Base-by-base conservation (phyloP, 2,113 vertebrate species). In the Brachyhypopomus occidentalis region DNA sequence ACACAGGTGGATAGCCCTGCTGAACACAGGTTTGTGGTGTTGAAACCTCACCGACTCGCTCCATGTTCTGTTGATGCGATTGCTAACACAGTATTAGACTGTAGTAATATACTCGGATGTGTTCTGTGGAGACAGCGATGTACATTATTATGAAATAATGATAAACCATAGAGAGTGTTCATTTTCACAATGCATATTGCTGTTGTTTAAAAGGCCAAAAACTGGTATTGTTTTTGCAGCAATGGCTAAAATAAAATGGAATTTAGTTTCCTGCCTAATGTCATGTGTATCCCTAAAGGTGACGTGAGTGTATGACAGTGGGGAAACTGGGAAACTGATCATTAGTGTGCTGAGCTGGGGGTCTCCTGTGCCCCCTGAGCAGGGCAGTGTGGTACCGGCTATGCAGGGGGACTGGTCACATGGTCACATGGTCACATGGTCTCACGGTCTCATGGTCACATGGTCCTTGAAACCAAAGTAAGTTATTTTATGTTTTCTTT, bases 281-380 rank as follows among this genome's bases (percentile, higher is more conserved):
- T 9, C 30, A 17, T 55, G 19, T 38, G 7, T 6, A 3, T 19
- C 0, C 0, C n/a, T 69, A 63, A 69, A 69, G n/a, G 52, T 36
- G 16, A 4, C 56, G 16, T n/a, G 66, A 79, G 56, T 79, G 67
- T 22, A 48, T 72, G 71, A 63, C 62, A 72, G 23, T 2, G 14
- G 25, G 36, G 67, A 56, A 62, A 22, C 70, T 72, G 56, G 9
- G 45, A n/a, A n/a, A n/a, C n/a, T n/a, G 19, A 62, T 36, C 9
- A 20, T 34, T 72, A 48, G 55, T 45, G 56, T 8, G 72, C 55
- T 45, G 60, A 72, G 55, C 2, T 59, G 55, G 77, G 22, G 66
- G 30, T 23, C 16, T 6, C 17, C n/a, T 59, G 38, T 63, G 56
- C 41, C 70, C 58, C 64, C 77, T 70, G 64, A 59, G 16, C 66